These are phyloP conservation scores for Alloscopus bannaensis DNA, from an alignment of 2,888 invertebrate species.

Conservation along the genomic window DNA sequence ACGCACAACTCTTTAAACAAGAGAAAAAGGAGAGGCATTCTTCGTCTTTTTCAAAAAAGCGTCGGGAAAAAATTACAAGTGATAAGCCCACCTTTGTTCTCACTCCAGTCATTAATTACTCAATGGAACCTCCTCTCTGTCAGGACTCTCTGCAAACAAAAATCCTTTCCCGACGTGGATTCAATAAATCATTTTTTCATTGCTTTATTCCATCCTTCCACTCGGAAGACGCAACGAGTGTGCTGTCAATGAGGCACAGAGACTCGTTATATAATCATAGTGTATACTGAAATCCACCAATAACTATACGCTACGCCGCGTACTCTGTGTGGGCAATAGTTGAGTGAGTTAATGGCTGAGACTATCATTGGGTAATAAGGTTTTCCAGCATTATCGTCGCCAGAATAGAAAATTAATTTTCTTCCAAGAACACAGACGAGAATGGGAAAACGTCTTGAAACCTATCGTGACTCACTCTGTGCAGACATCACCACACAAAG, in stretches of 20 bases:
- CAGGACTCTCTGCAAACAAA: conserved; percentile 48
- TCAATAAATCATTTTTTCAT: conserved; percentile 55
- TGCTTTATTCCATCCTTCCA: conserved; percentile 30
- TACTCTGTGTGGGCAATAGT: too few species aligned
- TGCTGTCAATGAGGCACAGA: too few species aligned
- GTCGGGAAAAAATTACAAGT: conserved; percentile 5
- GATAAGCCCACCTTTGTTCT: conserved; percentile 49
- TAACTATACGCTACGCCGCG: too few species aligned
- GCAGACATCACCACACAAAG: too few species aligned
- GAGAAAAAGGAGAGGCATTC: conserved; percentile 7
- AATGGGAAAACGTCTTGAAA: conserved; percentile 10
- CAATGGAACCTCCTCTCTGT: conserved; percentile 50
- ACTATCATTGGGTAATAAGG: too few species aligned
- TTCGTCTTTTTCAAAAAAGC: conserved; percentile 6
- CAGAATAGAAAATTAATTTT: conserved; percentile 55
- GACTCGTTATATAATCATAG: too few species aligned
- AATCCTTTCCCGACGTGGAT: conserved; percentile 41
- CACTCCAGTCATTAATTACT: conserved; percentile 53
- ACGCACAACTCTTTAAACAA: background rate
- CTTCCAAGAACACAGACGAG: conserved; percentile 28
- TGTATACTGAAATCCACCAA: too few species aligned
- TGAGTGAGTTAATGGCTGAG: too few species aligned
- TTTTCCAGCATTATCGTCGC: conserved; percentile 40
- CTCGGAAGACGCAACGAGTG: too few species aligned
- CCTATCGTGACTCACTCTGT: too few species aligned